Evolutionary conservation across 2,888 invertebrate genomes (phyloP), one percentile per base, ranked within the genome.

Genomic region (Tipula confusa): DNA sequence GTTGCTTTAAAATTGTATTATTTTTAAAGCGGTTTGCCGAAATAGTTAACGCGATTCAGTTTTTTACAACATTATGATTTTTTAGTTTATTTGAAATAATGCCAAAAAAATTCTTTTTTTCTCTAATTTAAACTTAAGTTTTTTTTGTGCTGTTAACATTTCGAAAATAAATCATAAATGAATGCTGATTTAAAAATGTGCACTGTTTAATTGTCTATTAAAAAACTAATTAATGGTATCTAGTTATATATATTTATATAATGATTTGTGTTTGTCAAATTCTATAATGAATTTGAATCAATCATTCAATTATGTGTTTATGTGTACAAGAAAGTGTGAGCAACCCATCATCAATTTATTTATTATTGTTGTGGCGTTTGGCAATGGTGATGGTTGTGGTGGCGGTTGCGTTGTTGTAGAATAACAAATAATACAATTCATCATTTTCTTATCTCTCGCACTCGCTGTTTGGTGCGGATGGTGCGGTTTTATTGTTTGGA

Each of bases 191-290:
- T 64, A 24, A 64, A 64, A 64, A 64, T 64, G 24, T 64, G 64
- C 64, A 64, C 18, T 64, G 64, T 64, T 64, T 64, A 64, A 64
- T 64, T 64, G 64, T 64, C 64, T 64, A 64, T 64, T 64, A 64
- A 64, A 64, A 64, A 64, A 24, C 64, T 64, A 64, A 64, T 64
- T 64, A 24, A 24, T 24, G 64, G 64, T 24, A 64, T 24, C 64
- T 9, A 64, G 43, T 33, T 38, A 38, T 43, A 15, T 43, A 15
- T 43, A 43, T 13, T 24, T 24, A 64, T n/a, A n/a, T 24, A 64
- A 64, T 64, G 64, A 64, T 64, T 64, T 64, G 64, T 64, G 64
- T 64, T 18, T 64, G 64, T 64, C 64, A 64, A 64, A 15, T 64
- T 24, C 24, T 64, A n/a, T n/a, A 64, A 24, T 64, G 64, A 64